These are phyloP conservation scores for Eulimnadia texana DNA, from an alignment of 1,140 invertebrate genomes.

Conservation along the genomic window DNA sequence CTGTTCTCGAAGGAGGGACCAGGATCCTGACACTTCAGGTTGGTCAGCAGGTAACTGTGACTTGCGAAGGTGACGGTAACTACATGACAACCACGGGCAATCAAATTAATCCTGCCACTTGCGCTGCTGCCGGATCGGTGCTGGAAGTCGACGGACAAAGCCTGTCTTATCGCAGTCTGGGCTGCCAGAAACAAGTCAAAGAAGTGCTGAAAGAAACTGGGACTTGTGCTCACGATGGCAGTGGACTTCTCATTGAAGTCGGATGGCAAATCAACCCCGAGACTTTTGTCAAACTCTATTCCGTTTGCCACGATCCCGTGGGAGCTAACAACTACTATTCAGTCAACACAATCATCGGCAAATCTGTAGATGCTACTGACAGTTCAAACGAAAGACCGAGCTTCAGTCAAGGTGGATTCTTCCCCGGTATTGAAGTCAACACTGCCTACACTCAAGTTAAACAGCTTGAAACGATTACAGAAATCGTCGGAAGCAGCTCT, in stretches of 20 bases:
- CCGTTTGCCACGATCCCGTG: constrained; percentile 5
- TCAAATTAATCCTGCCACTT: background rate
- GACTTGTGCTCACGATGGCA: background rate
- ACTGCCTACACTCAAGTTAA: constrained; percentile 8
- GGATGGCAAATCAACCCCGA: constrained; percentile 2
- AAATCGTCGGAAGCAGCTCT: background rate
- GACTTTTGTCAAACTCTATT: background rate
- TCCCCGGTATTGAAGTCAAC: constrained; percentile 10
- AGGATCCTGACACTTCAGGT: background rate
- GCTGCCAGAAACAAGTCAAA: background rate
- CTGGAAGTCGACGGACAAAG: background rate
- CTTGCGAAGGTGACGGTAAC: constrained; percentile 6
- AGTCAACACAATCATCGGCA: background rate
- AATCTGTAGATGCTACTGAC: background rate
- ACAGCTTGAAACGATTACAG: constrained; percentile 2
- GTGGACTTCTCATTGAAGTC: constrained; percentile 4
- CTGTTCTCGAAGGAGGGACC: background rate
- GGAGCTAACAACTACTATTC: background rate
- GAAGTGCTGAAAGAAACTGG: constrained; percentile 8
- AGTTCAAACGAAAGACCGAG: background rate
- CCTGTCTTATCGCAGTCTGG: background rate
- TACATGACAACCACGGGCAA: background rate
- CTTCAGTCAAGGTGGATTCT: constrained; percentile 11
- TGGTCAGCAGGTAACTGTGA: background rate
- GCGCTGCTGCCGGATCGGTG: background rate